phyloP scores from a whole-genome alignment of 2,888 invertebrate species.

The Drosophila birchii region DNA sequence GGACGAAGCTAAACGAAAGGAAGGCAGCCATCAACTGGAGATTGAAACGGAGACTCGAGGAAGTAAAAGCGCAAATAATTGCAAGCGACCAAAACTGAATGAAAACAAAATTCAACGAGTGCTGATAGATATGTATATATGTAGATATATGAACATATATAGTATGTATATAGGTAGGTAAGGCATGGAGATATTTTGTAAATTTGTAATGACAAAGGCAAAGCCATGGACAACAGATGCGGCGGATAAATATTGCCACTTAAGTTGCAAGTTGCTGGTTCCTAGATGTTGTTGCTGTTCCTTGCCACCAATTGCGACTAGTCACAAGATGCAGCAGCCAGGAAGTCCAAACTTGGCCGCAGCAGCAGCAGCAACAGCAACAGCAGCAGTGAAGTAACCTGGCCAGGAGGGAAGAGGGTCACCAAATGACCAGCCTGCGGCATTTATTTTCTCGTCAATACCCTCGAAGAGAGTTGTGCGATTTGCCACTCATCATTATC shows the following conservation, averaged over 20 bases:
- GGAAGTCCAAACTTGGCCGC: slow-evolving; percentile 50
- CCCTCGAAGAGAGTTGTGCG: not conserved
- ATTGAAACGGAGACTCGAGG: slow-evolving; percentile 38
- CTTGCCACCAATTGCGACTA: slow-evolving; percentile 11
- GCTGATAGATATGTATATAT: not conserved
- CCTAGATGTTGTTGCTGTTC: slow-evolving; percentile 6
- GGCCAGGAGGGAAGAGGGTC: slow-evolving; percentile 43
- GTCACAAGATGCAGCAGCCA: slow-evolving; percentile 58
- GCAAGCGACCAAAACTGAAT: slow-evolving; percentile 30
- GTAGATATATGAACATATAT: slow-evolving; percentile 6
- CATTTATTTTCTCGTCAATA: slow-evolving; percentile 5
- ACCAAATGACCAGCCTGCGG: slow-evolving; percentile 11
- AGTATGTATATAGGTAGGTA: not conserved
- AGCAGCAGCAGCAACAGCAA: slow-evolving; percentile 34
- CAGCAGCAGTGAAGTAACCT: slow-evolving; percentile 49
- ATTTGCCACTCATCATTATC: not conserved
- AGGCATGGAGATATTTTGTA: slow-evolving; percentile 28
- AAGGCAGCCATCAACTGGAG: slow-evolving; percentile 53
- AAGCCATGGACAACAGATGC: slow-evolving; percentile 47
- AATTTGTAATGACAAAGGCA: slow-evolving; percentile 47
- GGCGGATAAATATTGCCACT: slow-evolving; percentile 52
- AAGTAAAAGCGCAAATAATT: slow-evolving; percentile 69
- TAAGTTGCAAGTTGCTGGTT: slow-evolving; percentile 35
- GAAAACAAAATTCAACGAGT: not conserved
- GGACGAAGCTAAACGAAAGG: slow-evolving; percentile 24